Conservation (phyloP, 2,888 invertebrate genomes). For the Volucella zonaria region DNA sequence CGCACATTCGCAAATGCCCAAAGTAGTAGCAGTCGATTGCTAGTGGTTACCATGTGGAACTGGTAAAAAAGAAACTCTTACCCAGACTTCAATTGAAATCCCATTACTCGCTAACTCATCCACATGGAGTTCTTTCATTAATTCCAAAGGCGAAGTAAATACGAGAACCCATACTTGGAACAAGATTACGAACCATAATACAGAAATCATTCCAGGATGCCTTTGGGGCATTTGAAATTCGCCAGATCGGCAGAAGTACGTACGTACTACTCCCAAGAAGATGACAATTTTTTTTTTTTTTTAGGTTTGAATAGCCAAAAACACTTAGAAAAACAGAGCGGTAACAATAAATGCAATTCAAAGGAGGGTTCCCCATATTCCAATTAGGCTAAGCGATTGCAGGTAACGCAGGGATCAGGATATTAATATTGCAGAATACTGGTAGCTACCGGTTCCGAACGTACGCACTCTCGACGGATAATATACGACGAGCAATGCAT, state of each 20-base stretch:
- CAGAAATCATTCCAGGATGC: constrained; percentile 35
- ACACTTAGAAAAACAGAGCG: constrained; percentile 44
- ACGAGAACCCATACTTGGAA: constrained; percentile 13
- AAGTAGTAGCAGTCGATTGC: constrained; percentile 28
- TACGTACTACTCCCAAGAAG: neutral
- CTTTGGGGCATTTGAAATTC: constrained; percentile 46
- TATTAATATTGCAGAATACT: constrained; percentile 68
- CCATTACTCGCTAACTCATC: constrained; percentile 56
- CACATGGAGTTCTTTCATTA: constrained; percentile 32
- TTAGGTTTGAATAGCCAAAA: constrained; percentile 4
- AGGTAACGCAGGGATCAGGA: constrained; percentile 71
- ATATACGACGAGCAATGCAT: constrained; percentile 32
- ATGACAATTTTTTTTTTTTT: constrained; percentile 10
- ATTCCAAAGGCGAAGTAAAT: constrained; percentile 6
- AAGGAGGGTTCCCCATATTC: constrained; percentile 25
- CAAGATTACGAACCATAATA: constrained; percentile 38
- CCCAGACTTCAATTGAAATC: constrained; percentile 51
- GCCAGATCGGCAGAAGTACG: neutral
- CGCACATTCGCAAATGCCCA: constrained; percentile 78
- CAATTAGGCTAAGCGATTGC: constrained; percentile 62
- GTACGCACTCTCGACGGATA: constrained; percentile 45
- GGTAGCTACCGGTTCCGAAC: constrained; percentile 7
- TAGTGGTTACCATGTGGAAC: constrained; percentile 5
- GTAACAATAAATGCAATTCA: constrained; percentile 8
- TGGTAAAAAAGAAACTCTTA: constrained; percentile 16